Percentiles rank a stretch among this genome's conserved stretches.
These are phyloP conservation scores for Coracopsis vasa DNA, from an alignment of 2,113 vertebrate genomes.

Conservation along the genomic window DNA sequence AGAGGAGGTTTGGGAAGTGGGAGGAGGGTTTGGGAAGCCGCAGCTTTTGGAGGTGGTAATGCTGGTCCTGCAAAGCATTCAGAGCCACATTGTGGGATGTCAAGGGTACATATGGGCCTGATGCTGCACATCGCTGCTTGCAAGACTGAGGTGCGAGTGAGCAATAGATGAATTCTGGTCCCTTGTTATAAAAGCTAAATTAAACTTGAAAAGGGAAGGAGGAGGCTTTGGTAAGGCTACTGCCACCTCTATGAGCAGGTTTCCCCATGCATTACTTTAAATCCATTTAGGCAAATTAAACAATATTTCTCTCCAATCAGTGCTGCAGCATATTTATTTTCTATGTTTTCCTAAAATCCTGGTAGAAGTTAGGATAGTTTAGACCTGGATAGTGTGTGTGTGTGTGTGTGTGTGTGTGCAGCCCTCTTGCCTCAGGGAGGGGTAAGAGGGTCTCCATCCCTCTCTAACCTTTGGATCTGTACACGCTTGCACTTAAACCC, in stretches of 20 bases:
- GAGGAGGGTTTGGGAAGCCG: background rate
- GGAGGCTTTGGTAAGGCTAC: background rate
- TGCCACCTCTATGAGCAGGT: fast-evolving
- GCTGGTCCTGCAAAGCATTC: background rate
- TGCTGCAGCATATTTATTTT: background rate
- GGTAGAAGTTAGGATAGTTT: background rate
- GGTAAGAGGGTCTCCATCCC: background rate
- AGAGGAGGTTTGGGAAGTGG: background rate
- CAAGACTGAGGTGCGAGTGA: background rate
- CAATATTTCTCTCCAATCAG: background rate
- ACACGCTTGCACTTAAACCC: background rate
- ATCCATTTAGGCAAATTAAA: background rate
- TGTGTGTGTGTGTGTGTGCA: background rate
- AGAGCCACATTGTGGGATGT: fast-evolving
- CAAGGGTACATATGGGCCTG: fast-evolving
- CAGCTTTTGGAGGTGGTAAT: background rate
- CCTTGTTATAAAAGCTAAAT: background rate
- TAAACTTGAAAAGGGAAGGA: background rate
- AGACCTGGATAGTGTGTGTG: background rate
- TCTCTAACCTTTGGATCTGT: background rate
- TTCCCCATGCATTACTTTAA: background rate
- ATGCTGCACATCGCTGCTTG: background rate
- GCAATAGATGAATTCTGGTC: background rate
- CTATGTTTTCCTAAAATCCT: background rate
- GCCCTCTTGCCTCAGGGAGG: fast-evolving